Percentiles rank a stretch among this genome's conserved stretches.
Evolutionary conservation across 2,797 vertebrate species (phyloP).

Genomic region (Chaenodraco wilsoni): DNA sequence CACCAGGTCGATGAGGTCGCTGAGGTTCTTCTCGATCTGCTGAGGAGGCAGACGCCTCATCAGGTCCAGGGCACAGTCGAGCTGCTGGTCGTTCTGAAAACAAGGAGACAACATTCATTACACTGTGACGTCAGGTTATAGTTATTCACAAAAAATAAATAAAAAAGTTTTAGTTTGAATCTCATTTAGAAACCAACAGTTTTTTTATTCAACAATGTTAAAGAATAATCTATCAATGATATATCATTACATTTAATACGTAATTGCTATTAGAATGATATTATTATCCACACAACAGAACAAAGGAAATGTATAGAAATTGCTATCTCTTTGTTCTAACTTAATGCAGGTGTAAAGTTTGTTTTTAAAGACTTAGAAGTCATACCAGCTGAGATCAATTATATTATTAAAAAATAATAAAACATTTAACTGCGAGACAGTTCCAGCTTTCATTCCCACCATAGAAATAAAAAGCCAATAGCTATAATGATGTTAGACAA

Average conservation of each 20-base stretch:
- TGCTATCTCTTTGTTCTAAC: not conserved
- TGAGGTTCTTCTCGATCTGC: constrained; percentile 99
- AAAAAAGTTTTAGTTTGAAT: too few relatives aligned
- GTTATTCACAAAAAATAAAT: not conserved
- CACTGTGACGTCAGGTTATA: not conserved
- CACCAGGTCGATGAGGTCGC: constrained; percentile 99
- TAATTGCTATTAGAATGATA: not conserved
- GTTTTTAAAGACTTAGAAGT: not conserved
- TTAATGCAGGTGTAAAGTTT: not conserved
- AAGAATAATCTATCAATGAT: not conserved
- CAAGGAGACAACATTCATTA: constrained; percentile 19
- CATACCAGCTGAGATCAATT: not conserved
- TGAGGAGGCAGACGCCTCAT: constrained; percentile 99
- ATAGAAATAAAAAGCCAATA: not conserved
- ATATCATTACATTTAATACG: too few relatives aligned
- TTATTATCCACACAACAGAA: not conserved
- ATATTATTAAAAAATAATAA: not conserved
- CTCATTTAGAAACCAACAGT: too few relatives aligned
- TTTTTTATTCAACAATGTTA: not conserved
- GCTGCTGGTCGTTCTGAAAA: constrained; percentile 95
- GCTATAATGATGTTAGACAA: not conserved
- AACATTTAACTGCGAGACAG: not conserved
- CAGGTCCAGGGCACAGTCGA: constrained; percentile 99
- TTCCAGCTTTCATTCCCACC: not conserved
- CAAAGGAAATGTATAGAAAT: not conserved